Percentiles rank a stretch among this genome's conserved stretches.
phyloP scores from a whole-genome alignment of 2,888 invertebrate species.

The Dysmachus trigonus region DNA sequence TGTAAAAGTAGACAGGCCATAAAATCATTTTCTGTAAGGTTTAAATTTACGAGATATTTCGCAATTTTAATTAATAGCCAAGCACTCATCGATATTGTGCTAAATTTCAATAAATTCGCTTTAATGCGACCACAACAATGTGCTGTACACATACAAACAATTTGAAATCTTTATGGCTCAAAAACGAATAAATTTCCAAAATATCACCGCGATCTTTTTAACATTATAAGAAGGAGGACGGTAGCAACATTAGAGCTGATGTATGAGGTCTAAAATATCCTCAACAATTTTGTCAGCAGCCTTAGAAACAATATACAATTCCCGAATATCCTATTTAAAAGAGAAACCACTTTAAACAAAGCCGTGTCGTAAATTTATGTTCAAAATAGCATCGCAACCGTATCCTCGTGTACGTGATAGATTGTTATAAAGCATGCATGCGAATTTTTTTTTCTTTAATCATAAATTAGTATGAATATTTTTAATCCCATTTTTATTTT shows the following conservation, averaged over 20 bases:
- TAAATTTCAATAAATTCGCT: background rate
- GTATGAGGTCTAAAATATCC: background rate
- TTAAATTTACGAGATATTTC: too few species aligned
- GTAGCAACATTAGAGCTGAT: background rate
- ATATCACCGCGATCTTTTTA: background rate
- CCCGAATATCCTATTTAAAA: background rate
- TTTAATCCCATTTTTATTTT: background rate
- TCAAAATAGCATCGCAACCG: background rate
- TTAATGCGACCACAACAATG: background rate
- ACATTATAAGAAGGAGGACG: background rate
- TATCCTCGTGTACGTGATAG: background rate
- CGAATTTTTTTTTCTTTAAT: background rate
- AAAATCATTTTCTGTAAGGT: too few species aligned
- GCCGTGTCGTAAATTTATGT: background rate
- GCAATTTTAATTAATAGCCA: background rate
- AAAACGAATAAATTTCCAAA: background rate
- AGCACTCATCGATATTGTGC: background rate
- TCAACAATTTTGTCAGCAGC: too few species aligned
- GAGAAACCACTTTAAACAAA: background rate
- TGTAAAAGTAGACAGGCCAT: too few species aligned
- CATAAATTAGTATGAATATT: background rate
- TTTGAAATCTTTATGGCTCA: background rate
- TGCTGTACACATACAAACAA: background rate
- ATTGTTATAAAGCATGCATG: background rate
- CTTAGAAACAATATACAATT: background rate